phyloP scores from a whole-genome alignment of 2,797 vertebrate species.

The Todus mexicanus region DNA sequence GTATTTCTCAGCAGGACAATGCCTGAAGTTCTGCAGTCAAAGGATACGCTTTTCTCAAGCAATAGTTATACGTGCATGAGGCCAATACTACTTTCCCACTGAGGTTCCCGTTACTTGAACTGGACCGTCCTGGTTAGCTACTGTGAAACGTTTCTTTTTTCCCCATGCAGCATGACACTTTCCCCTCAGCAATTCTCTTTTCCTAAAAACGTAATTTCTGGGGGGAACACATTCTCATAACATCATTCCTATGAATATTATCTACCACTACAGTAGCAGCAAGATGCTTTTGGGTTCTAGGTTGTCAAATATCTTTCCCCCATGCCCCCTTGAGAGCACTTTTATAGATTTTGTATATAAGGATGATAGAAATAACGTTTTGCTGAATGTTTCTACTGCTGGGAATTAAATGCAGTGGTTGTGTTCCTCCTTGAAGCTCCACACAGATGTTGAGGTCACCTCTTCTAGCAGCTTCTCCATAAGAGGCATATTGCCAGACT shows the following conservation, averaged over 20 bases:
- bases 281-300: background rate
- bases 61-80: background rate
- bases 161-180: background rate
- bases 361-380: conserved; percentile 11
- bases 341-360: background rate
- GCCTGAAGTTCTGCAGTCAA: background rate
- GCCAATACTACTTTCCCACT: background rate
- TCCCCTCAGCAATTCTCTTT: background rate
- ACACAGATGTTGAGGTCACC: conserved; percentile 10
- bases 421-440: background rate
- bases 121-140: background rate
- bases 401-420: background rate
- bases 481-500: background rate
- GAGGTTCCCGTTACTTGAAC: background rate
- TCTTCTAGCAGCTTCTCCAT: background rate
- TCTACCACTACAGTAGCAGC: background rate
- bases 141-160: background rate
- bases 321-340: too few species aligned
- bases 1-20: background rate
- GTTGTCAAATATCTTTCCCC: background rate
- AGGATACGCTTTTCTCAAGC: background rate
- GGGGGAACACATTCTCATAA: background rate
- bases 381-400: conserved; percentile 1
- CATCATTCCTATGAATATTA: background rate
- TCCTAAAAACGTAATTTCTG: background rate